Evolutionary conservation across 2,797 vertebrate species (phyloP), one percentile per base, ranked within the genome.

Genomic region (Schizopygopsis pylzovi): DNA sequence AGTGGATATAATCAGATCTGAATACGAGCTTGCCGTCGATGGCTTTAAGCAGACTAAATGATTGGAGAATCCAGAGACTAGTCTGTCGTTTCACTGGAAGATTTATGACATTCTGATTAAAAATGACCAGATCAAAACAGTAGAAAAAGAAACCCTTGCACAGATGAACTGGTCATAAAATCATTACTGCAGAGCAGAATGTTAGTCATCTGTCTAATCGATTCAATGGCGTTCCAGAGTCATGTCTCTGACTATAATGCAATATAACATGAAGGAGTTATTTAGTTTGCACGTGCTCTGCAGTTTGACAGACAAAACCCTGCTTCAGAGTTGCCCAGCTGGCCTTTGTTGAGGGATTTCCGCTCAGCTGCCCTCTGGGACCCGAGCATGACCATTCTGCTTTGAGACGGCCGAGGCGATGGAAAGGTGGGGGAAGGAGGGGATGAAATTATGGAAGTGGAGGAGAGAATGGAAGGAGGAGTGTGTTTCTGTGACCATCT

Each of bases 261-360:
- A 0, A n/a, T 18, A 52, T 65, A 25, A 72, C 73, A 39, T 4
- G 18, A 56, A 7, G 0, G 28, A 73, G 54, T 79, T 80, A 52
- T 41, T 85, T 85, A 56, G 54, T 81, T 85, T 47, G 70, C 70
- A 75, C 70, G 37, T 67, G 84, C 28, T 45, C 68, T 54, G 45
- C 56, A 56, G 70, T 75, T 85, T 81, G 56, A 81, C 77, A 70
- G 33, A 63, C 41, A 39, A 65, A 78, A 87, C 73, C 85, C 41
- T 88, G 90, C 75, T 86, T 79, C 84, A 86, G 76, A 92, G 91
- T 70, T 68, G 90, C 91, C 93, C 94, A 93, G 93, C 92, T 94
- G 93, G 92, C 79, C 86, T 93, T 94, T 95, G 94, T 95, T 94
- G 90, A 90, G 89, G 87, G 91, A 90, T 94, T 94, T 95, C 93